Evolutionary conservation across 2,888 invertebrate species (phyloP).

Genomic region (Rhogogaster chlorosoma): DNA sequence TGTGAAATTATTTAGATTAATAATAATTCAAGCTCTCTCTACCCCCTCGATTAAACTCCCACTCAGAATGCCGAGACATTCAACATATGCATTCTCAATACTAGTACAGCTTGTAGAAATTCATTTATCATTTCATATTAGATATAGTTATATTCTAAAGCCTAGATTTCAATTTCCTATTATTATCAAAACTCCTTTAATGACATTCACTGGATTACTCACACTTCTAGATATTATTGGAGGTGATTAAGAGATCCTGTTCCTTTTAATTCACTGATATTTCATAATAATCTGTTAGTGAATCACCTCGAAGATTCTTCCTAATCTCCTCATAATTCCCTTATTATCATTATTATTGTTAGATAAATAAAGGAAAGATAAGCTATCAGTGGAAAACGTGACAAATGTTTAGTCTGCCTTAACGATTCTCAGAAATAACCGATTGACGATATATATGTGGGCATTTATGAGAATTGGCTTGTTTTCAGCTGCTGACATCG

Average conservation of each 20-base stretch:
- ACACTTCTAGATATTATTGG: neutral
- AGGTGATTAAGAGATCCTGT: neutral
- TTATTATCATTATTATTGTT: neutral
- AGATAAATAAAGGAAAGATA: neutral
- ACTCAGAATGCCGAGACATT: neutral
- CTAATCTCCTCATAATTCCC: neutral
- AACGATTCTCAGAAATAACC: neutral
- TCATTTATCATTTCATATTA: neutral
- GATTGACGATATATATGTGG: neutral
- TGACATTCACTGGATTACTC: too few species aligned
- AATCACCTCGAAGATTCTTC: neutral
- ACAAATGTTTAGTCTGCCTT: neutral
- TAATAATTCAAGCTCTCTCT: neutral
- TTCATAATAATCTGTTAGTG: neutral
- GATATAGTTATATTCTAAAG: neutral
- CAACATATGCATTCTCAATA: neutral
- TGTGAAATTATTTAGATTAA: neutral
- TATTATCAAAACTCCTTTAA: neutral
- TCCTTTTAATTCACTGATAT: neutral
- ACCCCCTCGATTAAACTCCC: neutral
- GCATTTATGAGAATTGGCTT: slow-evolving; percentile 30
- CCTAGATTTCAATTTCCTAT: neutral
- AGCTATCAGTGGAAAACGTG: neutral
- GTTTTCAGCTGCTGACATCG: slow-evolving; percentile 86
- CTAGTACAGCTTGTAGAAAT: neutral